Conservation (phyloP, 92 coral and sea anemone species). For the Porites rus region DNA sequence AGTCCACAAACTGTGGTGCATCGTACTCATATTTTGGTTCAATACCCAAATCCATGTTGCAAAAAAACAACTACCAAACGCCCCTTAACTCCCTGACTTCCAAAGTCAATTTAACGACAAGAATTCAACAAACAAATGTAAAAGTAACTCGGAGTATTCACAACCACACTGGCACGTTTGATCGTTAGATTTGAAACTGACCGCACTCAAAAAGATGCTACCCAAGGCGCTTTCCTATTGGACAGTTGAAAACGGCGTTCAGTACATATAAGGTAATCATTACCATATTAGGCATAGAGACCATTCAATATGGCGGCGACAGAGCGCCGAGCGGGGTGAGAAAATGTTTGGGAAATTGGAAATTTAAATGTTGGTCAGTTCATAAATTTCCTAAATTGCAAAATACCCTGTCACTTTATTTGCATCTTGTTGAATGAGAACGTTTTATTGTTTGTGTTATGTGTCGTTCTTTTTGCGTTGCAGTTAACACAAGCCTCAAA, state of each 20-base stretch:
- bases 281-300: slow-evolving; percentile 63
- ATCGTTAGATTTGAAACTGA: slow-evolving; percentile 49
- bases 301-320: slow-evolving; percentile 77
- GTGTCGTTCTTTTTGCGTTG: too few relatives aligned
- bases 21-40: slow-evolving; percentile 90
- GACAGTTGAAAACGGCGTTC: slow-evolving; percentile 6
- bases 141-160: background rate
- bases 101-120: background rate
- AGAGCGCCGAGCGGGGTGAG: too few relatives aligned
- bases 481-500: too few relatives aligned
- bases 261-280: slow-evolving; percentile 45
- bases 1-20: slow-evolving; percentile 96
- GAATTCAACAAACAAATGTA: background rate
- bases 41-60: slow-evolving; percentile 53
- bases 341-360: too few relatives aligned
- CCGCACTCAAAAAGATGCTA: slow-evolving; percentile 72
- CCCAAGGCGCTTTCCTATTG: slow-evolving; percentile 62
- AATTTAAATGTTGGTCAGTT: too few relatives aligned
- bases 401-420: too few relatives aligned
- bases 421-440: too few relatives aligned
- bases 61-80: background rate
- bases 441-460: too few relatives aligned
- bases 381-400: too few relatives aligned
- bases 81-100: background rate
- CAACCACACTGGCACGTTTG: background rate